Base-by-base conservation (phyloP, 2,888 invertebrate genomes). In the Punctoribates punctum region DNA sequence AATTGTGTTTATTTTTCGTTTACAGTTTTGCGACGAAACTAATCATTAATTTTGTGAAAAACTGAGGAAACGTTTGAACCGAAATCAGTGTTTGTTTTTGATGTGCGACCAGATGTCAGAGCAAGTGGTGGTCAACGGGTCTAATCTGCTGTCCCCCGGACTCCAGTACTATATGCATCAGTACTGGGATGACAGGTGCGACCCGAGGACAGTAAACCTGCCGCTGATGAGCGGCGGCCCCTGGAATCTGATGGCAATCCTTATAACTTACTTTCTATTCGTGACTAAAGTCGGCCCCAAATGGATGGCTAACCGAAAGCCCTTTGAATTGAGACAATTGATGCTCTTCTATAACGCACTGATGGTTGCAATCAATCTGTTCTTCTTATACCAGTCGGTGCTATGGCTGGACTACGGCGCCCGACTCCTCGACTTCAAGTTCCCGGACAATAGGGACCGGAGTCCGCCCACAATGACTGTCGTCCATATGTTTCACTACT, bases 171-270 rank as follows among this genome's bases (percentile, higher is more conserved):
- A 62, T 62, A 4, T 23, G 8, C 62, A 62, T 15, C 72, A 75
- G 20, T 75, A 70, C 20, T 75, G 75, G 75, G 34, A 75, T 25
- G 38, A 38, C 29, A 0, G 23, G 20, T 75, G 75, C 51, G 75
- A 75, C 27, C 70, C 70, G 4, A 2, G 75, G 20, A 70, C 70
- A 13, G 51, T 72, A 1, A 20, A 75, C 70, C 9, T 42, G 13
- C 70, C 70, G 27, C 70, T 75, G 5, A 75, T 75, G 75, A 46
- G 51, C 51, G 70, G 70, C 46, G 75, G 75, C 20, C 75, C 75
- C 25, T 75, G 70, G 70, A 75, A 67, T 29, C 25, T 75, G 23
- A 20, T 70, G 23, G 70, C 70, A 2, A 75, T 75, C 27, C 27
- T 70, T 11, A 27, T 70, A 1, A 46, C 11, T 11, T 75, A 75